These are phyloP conservation scores for Trachymyrmex septentrionalis DNA, from an alignment of 1,140 invertebrate genomes.

Conservation along the genomic window DNA sequence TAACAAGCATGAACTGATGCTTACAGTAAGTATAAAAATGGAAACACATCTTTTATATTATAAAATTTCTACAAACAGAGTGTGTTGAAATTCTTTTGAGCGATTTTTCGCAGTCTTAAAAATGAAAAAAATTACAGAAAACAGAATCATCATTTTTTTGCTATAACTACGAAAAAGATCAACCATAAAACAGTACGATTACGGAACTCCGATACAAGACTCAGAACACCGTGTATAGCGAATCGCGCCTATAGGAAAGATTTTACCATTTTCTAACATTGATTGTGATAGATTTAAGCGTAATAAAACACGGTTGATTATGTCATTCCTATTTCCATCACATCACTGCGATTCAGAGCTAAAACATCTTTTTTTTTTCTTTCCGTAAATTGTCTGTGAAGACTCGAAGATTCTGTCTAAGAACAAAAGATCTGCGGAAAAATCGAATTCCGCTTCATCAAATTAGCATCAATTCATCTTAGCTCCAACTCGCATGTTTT, in stretches of 20 bases:
- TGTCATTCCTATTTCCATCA: constrained; percentile 26
- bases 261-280: constrained; percentile 38
- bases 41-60: too few species aligned
- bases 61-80: too few species aligned
- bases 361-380: not conserved
- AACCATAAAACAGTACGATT: not conserved
- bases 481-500: not conserved
- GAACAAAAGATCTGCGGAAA: not conserved
- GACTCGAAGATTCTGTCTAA: not conserved
- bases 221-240: constrained; percentile 38
- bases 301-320: constrained; percentile 49
- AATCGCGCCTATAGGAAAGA: constrained; percentile 32
- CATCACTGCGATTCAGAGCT: constrained; percentile 5
- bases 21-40: too few species aligned
- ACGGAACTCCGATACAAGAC: not conserved
- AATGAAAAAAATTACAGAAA: not conserved
- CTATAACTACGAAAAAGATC: not conserved
- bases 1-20: too few species aligned
- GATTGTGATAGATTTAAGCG: constrained; percentile 57
- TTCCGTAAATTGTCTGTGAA: not conserved
- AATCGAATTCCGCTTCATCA: constrained; percentile 2
- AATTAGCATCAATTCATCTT: constrained; percentile 7
- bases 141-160: not conserved
- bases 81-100: too few species aligned
- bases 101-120: not conserved